These are phyloP conservation scores for Bombus superbus DNA, from an alignment of 1,140 invertebrate species.

Conservation along the genomic window DNA sequence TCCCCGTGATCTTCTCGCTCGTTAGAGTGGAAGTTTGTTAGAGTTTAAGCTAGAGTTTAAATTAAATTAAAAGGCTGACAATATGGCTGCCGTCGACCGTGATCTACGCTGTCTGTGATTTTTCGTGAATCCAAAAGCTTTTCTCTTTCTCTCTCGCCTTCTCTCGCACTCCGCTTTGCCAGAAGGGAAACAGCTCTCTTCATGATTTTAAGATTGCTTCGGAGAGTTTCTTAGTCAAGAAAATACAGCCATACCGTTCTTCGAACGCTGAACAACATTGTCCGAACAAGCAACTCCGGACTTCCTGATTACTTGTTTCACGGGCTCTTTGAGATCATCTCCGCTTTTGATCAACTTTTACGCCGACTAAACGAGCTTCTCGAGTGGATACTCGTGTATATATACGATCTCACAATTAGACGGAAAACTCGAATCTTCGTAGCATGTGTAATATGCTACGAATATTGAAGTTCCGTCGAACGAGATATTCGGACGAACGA, in stretches of 20 bases:
- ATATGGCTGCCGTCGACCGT: not conserved
- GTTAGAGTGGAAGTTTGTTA: not conserved
- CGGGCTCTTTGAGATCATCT: not conserved
- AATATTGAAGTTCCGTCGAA: no score
- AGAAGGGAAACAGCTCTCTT: not conserved
- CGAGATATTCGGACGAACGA: no score
- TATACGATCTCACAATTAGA: not conserved
- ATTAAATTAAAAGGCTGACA: constrained; percentile 3
- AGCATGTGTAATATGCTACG: no score
- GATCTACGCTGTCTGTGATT: not conserved
- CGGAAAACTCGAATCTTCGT: no score
- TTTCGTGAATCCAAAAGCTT: not conserved
- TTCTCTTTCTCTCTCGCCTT: no score
- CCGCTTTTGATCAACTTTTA: not conserved
- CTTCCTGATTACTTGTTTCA: not conserved
- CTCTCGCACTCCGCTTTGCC: no score
- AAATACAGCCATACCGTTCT: not conserved
- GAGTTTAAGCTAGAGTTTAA: constrained; percentile 8
- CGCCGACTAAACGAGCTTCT: not conserved
- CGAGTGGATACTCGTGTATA: no score
- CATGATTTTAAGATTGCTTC: not conserved
- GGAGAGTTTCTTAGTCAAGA: not conserved
- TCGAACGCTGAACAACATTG: not conserved
- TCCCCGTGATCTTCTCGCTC: not conserved
- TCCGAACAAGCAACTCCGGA: not conserved